phyloP scores from a whole-genome alignment of 1,140 invertebrate genomes.

The Drosophila athabasca region DNA sequence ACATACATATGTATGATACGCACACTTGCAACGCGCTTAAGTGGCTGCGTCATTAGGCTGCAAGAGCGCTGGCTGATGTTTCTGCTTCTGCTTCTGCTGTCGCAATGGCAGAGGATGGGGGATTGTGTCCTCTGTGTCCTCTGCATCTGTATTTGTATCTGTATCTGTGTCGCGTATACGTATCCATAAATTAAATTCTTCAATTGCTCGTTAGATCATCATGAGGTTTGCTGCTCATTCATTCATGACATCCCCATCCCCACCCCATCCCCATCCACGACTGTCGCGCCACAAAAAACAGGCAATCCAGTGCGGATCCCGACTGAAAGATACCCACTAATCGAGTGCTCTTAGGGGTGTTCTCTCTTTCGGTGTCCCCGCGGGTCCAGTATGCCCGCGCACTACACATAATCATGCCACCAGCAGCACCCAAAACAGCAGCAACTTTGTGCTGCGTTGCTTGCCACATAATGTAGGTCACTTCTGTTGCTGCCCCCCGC shows the following conservation, averaged over 20 bases:
- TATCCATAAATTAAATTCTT: conserved; percentile 77
- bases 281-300: conserved; percentile 61
- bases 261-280: conserved; percentile 23
- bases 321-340: too few species aligned
- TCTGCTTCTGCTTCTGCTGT: conserved; percentile 29
- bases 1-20: conserved; percentile 1
- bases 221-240: conserved; percentile 62
- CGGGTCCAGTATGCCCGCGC: too few species aligned
- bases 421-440: conserved; percentile 10
- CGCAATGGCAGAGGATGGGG: conserved; percentile 35
- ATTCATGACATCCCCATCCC: conserved; percentile 49
- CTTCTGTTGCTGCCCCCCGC: conserved; percentile 25
- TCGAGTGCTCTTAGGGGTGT: too few species aligned
- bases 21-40: conserved; percentile 53
- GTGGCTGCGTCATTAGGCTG: conserved; percentile 76
- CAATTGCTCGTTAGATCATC: conserved; percentile 79
- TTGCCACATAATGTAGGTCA: conserved; percentile 22
- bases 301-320: conserved; percentile 30
- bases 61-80: conserved; percentile 24
- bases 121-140: conserved; percentile 13
- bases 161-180: conserved; percentile 52
- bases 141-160: conserved; percentile 30
- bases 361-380: too few species aligned
- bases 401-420: too few species aligned
- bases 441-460: neutral